phyloP scores from a whole-genome alignment of 1,140 invertebrate genomes.

The Ladona fulva region DNA sequence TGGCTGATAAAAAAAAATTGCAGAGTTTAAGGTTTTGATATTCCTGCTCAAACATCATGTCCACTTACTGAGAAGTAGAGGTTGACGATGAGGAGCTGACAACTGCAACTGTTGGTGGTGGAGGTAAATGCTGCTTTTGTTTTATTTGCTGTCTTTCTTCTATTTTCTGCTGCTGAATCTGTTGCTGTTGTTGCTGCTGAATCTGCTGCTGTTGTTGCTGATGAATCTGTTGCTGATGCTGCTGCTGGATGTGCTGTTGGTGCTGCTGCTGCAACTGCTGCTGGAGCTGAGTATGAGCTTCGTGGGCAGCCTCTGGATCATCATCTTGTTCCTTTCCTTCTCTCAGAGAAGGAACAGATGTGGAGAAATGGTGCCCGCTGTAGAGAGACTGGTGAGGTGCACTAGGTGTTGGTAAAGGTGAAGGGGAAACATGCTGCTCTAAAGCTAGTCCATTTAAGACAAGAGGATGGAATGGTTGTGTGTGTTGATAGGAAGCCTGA shows the following conservation, averaged over 20 bases:
- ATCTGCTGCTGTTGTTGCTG: constrained; percentile 37
- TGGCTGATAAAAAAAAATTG: no score
- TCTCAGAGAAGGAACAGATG: neutral
- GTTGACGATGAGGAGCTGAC: constrained; percentile 16
- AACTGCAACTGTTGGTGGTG: neutral
- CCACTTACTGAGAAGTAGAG: constrained; percentile 15
- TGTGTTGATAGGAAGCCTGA: neutral
- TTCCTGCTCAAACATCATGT: no score
- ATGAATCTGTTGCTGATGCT: constrained; percentile 35
- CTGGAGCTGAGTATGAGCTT: constrained; percentile 31
- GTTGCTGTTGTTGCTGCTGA: constrained; percentile 38
- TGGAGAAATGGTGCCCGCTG: neutral
- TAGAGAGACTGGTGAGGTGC: constrained; percentile 28
- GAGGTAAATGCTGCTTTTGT: neutral
- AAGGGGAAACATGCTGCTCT: neutral
- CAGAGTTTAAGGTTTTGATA: no score
- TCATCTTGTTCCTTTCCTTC: constrained; percentile 17
- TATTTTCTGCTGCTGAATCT: constrained; percentile 31
- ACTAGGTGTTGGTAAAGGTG: constrained; percentile 24
- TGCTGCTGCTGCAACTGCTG: constrained; percentile 34
- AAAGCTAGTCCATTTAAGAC: neutral
- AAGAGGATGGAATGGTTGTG: neutral
- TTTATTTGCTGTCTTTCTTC: neutral
- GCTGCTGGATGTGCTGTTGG: constrained; percentile 36
- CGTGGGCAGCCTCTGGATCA: constrained; percentile 23